Conservation (phyloP, 2,888 invertebrate genomes). For the Nysson spinosus region DNA sequence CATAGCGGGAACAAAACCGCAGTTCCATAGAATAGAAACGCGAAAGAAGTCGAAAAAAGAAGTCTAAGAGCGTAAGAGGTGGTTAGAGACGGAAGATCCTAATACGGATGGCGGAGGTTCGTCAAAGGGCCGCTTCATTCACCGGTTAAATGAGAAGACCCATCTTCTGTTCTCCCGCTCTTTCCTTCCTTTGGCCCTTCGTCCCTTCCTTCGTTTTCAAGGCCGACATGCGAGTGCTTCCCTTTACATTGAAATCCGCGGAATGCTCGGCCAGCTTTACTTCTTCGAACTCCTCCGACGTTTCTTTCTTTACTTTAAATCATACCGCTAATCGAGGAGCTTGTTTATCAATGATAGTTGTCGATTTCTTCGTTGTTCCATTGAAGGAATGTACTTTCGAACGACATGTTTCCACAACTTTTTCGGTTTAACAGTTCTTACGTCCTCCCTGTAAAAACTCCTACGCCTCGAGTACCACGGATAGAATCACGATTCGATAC, state of each 20-base stretch:
- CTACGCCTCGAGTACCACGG: conserved; percentile 1
- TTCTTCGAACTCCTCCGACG: background rate
- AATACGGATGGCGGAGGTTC: conserved; percentile 48
- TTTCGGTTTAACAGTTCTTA: too few relatives aligned
- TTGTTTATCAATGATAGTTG: too few relatives aligned
- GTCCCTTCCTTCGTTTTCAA: conserved; percentile 27
- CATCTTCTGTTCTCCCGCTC: conserved; percentile 24
- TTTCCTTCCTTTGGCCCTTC: background rate
- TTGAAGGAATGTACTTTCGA: too few relatives aligned
- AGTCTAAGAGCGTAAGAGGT: conserved; percentile 28
- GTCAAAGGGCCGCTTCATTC: conserved; percentile 49
- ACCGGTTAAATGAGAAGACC: conserved; percentile 44
- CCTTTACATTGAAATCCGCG: conserved; percentile 36
- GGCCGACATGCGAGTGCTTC: conserved; percentile 13
- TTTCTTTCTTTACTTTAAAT: background rate
- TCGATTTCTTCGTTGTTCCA: too few relatives aligned
- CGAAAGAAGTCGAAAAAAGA: conserved; percentile 25
- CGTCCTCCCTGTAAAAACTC: too few relatives aligned
- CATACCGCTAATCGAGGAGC: background rate
- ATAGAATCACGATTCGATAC: too few relatives aligned
- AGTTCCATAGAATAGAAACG: conserved; percentile 5
- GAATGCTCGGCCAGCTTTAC: conserved; percentile 27
- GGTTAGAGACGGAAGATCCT: conserved; percentile 45
- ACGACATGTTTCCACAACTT: too few relatives aligned
- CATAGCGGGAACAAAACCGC: conserved; percentile 27